Conservation (phyloP, 2,797 vertebrate genomes). For the Eupleurogrammus muticus region DNA sequence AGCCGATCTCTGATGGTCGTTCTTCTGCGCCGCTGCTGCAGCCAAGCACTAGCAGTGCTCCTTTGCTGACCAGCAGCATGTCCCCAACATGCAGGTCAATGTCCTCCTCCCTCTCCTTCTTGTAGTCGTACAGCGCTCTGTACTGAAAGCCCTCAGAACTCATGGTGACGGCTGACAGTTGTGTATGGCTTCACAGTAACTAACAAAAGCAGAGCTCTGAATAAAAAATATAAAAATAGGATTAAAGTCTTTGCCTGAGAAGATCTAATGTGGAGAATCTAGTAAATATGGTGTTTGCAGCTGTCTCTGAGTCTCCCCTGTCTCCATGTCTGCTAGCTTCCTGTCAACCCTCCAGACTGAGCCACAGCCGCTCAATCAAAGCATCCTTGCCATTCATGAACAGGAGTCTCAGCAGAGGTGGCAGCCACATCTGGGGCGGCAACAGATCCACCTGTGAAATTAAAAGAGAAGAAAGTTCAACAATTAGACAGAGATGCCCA, state of each 20-base stretch:
- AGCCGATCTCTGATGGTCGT: conserved; percentile 91
- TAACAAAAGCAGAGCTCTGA: conserved; percentile 31
- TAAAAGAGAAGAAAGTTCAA: neutral
- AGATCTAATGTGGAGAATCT: conserved; percentile 32
- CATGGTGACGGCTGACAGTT: conserved; percentile 74
- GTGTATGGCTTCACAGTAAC: conserved; percentile 45
- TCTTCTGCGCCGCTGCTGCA: conserved; percentile 88
- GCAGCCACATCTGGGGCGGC: conserved; percentile 70
- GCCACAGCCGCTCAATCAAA: conserved; percentile 37
- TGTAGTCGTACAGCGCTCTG: conserved; percentile 92
- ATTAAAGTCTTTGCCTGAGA: conserved; percentile 51
- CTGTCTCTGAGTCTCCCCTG: conserved; percentile 58
- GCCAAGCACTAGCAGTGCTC: conserved; percentile 88
- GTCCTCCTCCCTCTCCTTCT: conserved; percentile 92
- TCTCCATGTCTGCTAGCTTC: conserved; percentile 69
- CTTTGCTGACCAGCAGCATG: conserved; percentile 90
- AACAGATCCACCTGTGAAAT: conserved; percentile 35
- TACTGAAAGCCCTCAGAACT: conserved; percentile 93
- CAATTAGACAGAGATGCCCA: no score
- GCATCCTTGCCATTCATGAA: conserved; percentile 59
- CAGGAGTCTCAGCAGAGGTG: conserved; percentile 64
- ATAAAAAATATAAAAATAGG: conserved; percentile 38
- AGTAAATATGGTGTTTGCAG: conserved; percentile 34
- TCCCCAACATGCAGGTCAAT: conserved; percentile 92
- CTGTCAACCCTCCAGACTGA: conserved; percentile 71